A percentile compares a stretch with the other conserved stretches of the same genome.
Conservation (phyloP, 2,888 invertebrate species). For the Onchidella celtica region DNA sequence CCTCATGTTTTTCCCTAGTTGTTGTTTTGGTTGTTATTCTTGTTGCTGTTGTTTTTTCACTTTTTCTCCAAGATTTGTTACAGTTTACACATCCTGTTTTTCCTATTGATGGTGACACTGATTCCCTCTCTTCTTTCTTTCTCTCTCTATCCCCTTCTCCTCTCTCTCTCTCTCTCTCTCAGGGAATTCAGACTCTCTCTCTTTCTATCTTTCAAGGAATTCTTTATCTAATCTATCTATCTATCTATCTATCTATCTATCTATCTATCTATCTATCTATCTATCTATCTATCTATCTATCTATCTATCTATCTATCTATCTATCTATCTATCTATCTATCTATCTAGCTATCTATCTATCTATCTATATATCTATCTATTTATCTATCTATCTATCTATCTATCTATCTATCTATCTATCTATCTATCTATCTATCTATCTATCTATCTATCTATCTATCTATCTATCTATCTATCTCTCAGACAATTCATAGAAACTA, state of each 20-base stretch:
- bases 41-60: too few relatives aligned
- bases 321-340: neutral
- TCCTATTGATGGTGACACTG: neutral
- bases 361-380: too few relatives aligned
- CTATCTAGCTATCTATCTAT: too few relatives aligned
- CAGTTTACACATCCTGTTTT: neutral
- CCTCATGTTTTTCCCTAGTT: too few relatives aligned
- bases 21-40: too few relatives aligned
- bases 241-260: neutral
- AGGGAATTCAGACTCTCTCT: neutral
- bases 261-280: neutral
- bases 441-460: neutral
- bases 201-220: neutral
- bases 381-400: too few relatives aligned
- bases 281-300: neutral
- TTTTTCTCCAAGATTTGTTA: neutral
- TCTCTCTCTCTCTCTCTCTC: neutral
- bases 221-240: neutral
- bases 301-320: neutral
- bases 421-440: neutral
- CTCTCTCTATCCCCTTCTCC: constrained; percentile 8
- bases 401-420: neutral
- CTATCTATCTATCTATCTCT: too few relatives aligned
- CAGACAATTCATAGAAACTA: too few relatives aligned
- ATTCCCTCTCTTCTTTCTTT: neutral